These are phyloP conservation scores for Brachypodius melanocephalos DNA, from an alignment of 2,113 vertebrate species.

Conservation along the genomic window DNA sequence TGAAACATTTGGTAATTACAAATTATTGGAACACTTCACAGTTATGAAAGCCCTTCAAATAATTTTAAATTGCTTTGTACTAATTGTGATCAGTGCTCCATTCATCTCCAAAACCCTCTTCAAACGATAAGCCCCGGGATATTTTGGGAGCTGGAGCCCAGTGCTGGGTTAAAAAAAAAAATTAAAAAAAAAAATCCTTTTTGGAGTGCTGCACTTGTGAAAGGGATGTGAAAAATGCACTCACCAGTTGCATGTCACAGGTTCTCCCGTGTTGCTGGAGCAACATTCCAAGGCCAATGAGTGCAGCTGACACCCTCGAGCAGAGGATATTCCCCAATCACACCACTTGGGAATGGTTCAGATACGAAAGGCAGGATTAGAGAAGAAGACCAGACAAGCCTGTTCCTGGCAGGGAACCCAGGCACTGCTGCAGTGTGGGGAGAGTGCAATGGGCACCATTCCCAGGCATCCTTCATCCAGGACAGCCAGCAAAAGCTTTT, in stretches of 20 bases:
- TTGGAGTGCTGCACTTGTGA: neutral
- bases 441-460: neutral
- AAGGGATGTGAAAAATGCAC: neutral
- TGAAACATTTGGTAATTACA: slow-evolving; percentile 69
- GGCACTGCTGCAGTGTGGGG: neutral
- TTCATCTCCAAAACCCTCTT: slow-evolving; percentile 64
- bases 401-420: neutral
- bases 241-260: neutral
- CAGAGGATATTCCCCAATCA: neutral
- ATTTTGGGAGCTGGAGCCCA: slow-evolving; percentile 55
- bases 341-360: neutral
- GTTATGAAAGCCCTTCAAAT: slow-evolving; percentile 66
- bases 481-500: neutral
- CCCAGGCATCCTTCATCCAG: neutral
- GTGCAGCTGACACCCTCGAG: neutral
- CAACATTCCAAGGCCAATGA: neutral
- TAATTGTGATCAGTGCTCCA: slow-evolving; percentile 69
- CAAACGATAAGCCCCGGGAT: slow-evolving; percentile 5
- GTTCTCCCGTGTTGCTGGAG: neutral
- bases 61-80: slow-evolving; percentile 70
- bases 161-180: neutral
- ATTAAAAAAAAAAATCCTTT: neutral
- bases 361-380: neutral
- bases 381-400: neutral
- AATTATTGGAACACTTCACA: slow-evolving; percentile 71